These are phyloP conservation scores for Atlantisia rogersi DNA, from an alignment of 2,113 vertebrate genomes.

Conservation along the genomic window DNA sequence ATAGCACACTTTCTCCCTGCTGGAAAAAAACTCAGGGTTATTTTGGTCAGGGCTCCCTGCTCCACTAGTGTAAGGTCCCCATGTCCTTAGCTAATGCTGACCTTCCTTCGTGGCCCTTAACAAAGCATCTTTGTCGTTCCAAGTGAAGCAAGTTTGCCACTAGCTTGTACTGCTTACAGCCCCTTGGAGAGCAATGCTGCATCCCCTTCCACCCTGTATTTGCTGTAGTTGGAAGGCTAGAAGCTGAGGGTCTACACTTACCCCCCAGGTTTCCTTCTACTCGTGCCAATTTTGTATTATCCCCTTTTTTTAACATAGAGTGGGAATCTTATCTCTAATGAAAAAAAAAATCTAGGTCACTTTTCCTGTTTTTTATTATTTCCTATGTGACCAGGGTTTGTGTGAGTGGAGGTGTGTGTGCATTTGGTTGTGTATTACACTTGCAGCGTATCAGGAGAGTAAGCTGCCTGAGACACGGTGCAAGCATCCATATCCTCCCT, in stretches of 20 bases:
- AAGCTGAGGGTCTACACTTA: conserved; percentile 15
- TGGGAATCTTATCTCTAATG: not conserved
- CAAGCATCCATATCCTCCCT: conserved; percentile 42
- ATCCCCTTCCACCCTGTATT: conserved; percentile 2
- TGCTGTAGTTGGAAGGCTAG: conserved; percentile 41
- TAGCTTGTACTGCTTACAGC: not conserved
- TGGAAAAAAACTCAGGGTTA: conserved; percentile 62
- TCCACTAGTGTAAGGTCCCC: not conserved
- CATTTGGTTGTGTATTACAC: conserved; percentile 29
- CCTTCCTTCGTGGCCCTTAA: not conserved
- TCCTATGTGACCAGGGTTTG: conserved; percentile 25
- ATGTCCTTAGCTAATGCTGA: not conserved
- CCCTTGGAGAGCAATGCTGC: conserved; percentile 30
- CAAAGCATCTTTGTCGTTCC: not conserved
- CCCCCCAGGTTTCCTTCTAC: conserved; percentile 34
- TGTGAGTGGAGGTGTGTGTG: conserved; percentile 51
- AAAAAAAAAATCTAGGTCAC: not conserved
- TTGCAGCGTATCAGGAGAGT: conserved; percentile 40
- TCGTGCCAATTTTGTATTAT: conserved; percentile 74
- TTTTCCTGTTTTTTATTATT: conserved; percentile 29
- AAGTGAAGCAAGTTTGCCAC: conserved; percentile 3
- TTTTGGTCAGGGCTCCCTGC: conserved; percentile 19
- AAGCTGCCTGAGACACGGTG: conserved; percentile 10
- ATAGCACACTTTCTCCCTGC: conserved; percentile 50
- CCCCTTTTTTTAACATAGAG: conserved; percentile 27